Percentiles rank a stretch among this genome's conserved stretches.
These are phyloP conservation scores for Lepidocyrtinus sp. DNA, from an alignment of 2,888 invertebrate species.

Conservation along the genomic window DNA sequence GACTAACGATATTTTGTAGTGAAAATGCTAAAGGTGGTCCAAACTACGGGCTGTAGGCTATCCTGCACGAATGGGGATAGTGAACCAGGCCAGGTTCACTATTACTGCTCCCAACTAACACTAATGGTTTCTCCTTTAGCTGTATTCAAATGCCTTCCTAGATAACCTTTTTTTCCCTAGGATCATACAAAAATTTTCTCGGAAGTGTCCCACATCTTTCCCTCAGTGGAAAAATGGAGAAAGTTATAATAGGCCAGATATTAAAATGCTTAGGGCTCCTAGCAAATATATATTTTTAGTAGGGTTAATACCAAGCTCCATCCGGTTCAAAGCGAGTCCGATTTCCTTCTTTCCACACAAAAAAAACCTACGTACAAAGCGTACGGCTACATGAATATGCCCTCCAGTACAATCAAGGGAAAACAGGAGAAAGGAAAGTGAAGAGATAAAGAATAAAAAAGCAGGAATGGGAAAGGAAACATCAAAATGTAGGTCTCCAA, in stretches of 20 bases:
- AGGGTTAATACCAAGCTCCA: conserved; percentile 25
- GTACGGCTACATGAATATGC: too few species aligned
- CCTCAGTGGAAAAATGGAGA: too few species aligned
- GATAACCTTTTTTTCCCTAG: conserved; percentile 10
- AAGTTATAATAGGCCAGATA: too few species aligned
- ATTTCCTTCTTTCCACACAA: conserved; percentile 49
- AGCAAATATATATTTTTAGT: neutral
- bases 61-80: conserved; percentile 56
- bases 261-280: neutral
- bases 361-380: too few species aligned
- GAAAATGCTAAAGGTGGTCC: too few species aligned
- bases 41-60: too few species aligned
- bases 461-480: conserved; percentile 13
- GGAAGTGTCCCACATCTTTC: conserved; percentile 51
- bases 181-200: conserved; percentile 46
- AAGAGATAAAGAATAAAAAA: conserved; percentile 7
- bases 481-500: neutral
- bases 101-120: neutral
- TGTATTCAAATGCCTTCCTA: conserved; percentile 1
- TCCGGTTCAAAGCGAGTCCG: conserved; percentile 43
- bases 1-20: too few species aligned
- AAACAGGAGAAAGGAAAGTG: conserved; percentile 34
- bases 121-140: conserved; percentile 10
- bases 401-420: conserved; percentile 8
- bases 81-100: conserved; percentile 65